These are phyloP conservation scores for Corythornis cristatus DNA, from an alignment of 2,113 vertebrate species.

Conservation along the genomic window DNA sequence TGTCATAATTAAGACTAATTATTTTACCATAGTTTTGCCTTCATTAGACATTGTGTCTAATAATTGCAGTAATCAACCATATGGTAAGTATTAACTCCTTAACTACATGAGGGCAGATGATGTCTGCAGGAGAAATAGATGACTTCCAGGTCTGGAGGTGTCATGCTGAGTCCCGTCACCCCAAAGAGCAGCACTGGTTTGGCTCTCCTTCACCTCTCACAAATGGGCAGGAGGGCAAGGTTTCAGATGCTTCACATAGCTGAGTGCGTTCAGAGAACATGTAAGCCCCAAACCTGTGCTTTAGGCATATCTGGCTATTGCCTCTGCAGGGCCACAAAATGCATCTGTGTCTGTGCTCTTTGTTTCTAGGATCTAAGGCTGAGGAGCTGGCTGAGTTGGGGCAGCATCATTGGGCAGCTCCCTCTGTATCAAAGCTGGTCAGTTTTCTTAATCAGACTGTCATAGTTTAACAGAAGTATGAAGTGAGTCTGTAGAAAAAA, in stretches of 20 bases:
- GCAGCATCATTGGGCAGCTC: neutral
- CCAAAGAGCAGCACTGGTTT: neutral
- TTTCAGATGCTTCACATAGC: neutral
- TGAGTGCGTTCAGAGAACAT: neutral
- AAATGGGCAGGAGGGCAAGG: neutral
- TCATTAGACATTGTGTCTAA: slow-evolving; percentile 64
- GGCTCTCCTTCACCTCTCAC: neutral
- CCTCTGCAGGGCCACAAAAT: neutral
- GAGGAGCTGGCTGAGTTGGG: neutral
- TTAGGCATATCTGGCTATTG: neutral
- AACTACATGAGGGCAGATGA: slow-evolving; percentile 7
- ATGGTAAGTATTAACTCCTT: slow-evolving; percentile 58
- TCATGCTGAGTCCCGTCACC: neutral
- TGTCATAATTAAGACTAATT: slow-evolving; percentile 66
- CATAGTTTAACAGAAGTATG: neutral
- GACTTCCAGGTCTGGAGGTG: neutral
- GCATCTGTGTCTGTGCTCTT: neutral
- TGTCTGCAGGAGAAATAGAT: neutral
- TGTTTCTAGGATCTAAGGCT: neutral
- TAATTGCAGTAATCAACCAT: slow-evolving; percentile 59
- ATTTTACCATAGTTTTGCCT: slow-evolving; percentile 61
- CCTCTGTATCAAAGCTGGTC: neutral
- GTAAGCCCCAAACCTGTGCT: neutral
- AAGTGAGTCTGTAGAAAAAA: neutral
- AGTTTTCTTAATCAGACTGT: neutral